Evolutionary conservation across 2,888 invertebrate genomes (phyloP), one percentile per base, ranked within the genome.

Genomic region (Hedya salicella): DNA sequence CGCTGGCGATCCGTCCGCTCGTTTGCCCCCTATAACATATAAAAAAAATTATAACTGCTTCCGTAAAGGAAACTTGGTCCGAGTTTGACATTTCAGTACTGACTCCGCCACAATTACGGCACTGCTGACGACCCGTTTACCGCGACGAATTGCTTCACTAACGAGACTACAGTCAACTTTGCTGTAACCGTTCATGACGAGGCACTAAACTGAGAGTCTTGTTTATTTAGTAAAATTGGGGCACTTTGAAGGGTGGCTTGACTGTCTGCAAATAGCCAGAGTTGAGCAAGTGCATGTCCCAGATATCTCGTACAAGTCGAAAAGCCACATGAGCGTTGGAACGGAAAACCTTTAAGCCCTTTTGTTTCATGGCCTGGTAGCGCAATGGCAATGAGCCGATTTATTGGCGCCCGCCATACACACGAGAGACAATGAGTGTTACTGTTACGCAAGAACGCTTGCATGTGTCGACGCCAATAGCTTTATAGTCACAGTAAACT

Each of bases 211-310:
- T 9, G 32, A 46, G 30, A 57, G 46, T 44, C 40, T 59, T 60
- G 52, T 59, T 60, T 66, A 65, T 65, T 65, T 46, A 48, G 11
- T 25, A 46, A 17, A 65, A 60, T 25, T 40, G 48, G 53, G 53
- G 25, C 60, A 53, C 53, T 60, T 54, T 52, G 52, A 40, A 54
- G 66, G 66, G 66, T 54, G 53, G 42, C 54, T 40, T 30, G 46
- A 46, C 16, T 46, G 49, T 48, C 57, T 39, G 52, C 52, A 39
- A 62, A 67, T 62, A 67, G 52, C 48, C 25, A 14, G 62, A 39
- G 69, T 72, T 72, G 71, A 69, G 73, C 71, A 71, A 73, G 73
- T 70, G 70, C 64, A 36, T 67, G 71, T 61, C 71, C 70, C 64
- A 70, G 61, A 69, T 63, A 56, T 39, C 44, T 39, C 61, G 48